Percentiles rank a stretch among this genome's conserved stretches.
Conservation (phyloP, 2,888 invertebrate genomes). For the Platycnemis pennipes region DNA sequence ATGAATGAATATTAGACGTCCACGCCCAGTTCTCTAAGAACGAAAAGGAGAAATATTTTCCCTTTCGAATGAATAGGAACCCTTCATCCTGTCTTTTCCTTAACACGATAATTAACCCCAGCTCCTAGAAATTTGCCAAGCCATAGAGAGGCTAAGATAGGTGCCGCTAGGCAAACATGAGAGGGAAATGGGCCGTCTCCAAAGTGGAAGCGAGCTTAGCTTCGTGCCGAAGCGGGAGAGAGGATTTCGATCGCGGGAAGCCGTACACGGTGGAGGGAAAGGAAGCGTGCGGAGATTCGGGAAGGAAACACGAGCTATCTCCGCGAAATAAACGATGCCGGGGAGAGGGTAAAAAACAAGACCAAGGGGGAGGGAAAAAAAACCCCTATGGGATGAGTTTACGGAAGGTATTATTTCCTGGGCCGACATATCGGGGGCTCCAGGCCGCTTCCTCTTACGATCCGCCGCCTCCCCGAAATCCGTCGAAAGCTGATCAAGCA, state of each 20-base stretch:
- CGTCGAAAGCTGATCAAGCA: conserved; percentile 28
- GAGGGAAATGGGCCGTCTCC: background rate
- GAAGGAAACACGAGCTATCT: background rate
- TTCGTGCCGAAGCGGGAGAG: no score
- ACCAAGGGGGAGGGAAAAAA: background rate
- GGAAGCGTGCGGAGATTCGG: background rate
- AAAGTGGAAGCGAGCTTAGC: no score
- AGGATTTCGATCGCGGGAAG: background rate
- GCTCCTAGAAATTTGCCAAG: background rate
- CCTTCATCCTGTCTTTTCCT: background rate
- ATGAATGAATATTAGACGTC: no score
- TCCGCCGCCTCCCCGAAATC: background rate
- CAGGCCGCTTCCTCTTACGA: background rate
- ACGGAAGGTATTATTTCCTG: background rate
- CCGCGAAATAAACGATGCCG: background rate
- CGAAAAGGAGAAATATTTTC: no score
- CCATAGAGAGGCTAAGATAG: background rate
- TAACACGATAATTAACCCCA: background rate
- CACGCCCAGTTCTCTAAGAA: no score
- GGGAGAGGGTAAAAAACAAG: background rate
- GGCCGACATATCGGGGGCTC: background rate
- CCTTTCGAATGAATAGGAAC: no score
- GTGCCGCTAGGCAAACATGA: background rate
- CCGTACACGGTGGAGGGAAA: background rate
- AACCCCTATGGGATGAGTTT: background rate